A percentile compares a stretch with the other conserved stretches of the same genome.
Conservation (phyloP, 2,113 vertebrate genomes). For the Alces alces region DNA sequence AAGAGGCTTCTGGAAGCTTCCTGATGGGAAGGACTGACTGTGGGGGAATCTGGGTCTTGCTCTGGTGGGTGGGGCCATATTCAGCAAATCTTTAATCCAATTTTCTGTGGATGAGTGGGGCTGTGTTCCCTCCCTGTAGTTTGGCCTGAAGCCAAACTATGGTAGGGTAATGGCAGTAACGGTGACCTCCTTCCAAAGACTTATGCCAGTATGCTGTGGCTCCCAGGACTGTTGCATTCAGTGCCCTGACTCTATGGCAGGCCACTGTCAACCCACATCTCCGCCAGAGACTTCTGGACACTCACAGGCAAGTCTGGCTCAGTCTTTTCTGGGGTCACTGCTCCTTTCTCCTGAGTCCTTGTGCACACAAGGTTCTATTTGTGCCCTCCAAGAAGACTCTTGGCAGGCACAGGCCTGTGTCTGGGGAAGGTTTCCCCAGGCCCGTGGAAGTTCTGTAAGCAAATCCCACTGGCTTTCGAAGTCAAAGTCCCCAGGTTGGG, state of each 20-base stretch:
- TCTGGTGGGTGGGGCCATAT: not conserved
- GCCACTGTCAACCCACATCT: not conserved
- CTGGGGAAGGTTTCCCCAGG: not conserved
- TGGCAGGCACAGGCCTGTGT: not conserved
- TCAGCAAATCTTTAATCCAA: not conserved
- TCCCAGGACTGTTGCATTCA: not conserved
- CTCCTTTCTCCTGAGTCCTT: not conserved
- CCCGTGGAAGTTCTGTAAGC: not conserved
- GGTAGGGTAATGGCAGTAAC: not conserved
- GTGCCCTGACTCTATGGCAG: not conserved
- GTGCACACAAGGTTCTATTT: not conserved
- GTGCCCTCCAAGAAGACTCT: not conserved
- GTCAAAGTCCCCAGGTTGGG: not conserved
- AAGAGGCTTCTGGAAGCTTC: not conserved
- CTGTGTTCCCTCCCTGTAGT: not conserved
- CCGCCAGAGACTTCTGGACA: not conserved
- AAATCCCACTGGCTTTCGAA: not conserved
- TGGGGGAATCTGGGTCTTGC: not conserved
- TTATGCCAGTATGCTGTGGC: not conserved
- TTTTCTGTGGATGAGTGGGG: not conserved
- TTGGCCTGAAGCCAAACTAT: not conserved
- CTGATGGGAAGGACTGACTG: not conserved
- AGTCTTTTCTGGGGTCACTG: not conserved
- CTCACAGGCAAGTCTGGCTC: not conserved
- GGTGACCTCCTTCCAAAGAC: not conserved